Conservation (phyloP, 2,113 vertebrate genomes). For the Girardinichthys multiradiatus region DNA sequence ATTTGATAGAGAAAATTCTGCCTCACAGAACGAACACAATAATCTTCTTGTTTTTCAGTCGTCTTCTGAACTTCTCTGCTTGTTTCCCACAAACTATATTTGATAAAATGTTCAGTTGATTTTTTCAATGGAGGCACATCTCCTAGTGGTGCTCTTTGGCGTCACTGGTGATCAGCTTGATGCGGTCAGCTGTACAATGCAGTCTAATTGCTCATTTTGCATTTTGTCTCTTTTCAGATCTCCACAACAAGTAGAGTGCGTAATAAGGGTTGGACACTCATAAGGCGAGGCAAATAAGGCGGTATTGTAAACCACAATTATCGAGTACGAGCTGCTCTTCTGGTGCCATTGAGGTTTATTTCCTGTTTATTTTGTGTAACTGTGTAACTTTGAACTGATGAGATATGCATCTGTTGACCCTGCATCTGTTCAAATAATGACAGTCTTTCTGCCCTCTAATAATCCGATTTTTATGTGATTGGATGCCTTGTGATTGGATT, state of each 20-base stretch:
- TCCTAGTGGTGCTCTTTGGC: slow-evolving; percentile 6
- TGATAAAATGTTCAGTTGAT: neutral
- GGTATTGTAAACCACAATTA: slow-evolving; percentile 25
- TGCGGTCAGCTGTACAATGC: slow-evolving; percentile 42
- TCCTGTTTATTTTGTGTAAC: slow-evolving; percentile 26
- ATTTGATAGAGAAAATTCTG: slow-evolving; percentile 58
- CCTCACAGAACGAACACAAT: slow-evolving; percentile 42
- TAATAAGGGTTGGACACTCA: slow-evolving; percentile 42
- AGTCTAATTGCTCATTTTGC: slow-evolving; percentile 67
- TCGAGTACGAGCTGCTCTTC: slow-evolving; percentile 16
- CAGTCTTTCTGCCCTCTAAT: slow-evolving; percentile 29
- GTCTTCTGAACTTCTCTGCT: neutral
- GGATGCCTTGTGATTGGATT: slow-evolving; percentile 38
- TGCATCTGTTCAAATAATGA: slow-evolving; percentile 42
- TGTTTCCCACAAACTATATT: neutral
- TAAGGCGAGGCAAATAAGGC: slow-evolving; percentile 48
- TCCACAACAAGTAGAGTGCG: slow-evolving; percentile 42
- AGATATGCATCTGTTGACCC: slow-evolving; percentile 50
- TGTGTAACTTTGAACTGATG: slow-evolving; percentile 36
- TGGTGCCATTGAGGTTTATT: slow-evolving; percentile 30
- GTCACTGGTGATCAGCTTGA: slow-evolving; percentile 23
- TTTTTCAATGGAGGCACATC: neutral
- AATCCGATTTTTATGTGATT: slow-evolving; percentile 50
- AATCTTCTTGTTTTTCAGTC: neutral
- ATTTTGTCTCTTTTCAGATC: slow-evolving; percentile 43